phyloP scores from a whole-genome alignment of 1,140 invertebrate genomes.

The Cyphomyrmex costatus region DNA sequence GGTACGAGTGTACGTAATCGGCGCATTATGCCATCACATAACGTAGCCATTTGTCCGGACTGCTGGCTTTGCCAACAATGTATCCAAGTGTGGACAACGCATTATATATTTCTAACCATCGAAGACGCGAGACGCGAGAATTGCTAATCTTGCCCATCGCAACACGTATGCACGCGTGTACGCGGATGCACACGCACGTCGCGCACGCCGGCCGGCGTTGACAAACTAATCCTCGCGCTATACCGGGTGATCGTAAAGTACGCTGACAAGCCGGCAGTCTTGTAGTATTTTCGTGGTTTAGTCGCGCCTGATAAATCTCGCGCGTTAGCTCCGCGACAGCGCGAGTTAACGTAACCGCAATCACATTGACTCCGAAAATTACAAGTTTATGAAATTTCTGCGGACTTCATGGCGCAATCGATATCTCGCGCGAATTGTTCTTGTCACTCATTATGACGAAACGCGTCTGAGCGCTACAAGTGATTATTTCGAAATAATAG shows the following conservation, averaged over 20 bases:
- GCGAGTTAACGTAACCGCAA: constrained; percentile 16
- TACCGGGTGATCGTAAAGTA: constrained; percentile 83
- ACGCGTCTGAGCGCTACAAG: background rate
- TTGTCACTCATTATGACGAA: background rate
- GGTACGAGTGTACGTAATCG: background rate
- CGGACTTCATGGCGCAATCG: constrained; percentile 4
- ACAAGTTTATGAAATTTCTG: constrained; percentile 44
- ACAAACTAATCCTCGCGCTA: constrained; percentile 85
- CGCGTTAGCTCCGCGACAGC: constrained; percentile 63
- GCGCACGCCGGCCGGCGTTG: constrained; percentile 80
- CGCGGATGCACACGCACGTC: constrained; percentile 58
- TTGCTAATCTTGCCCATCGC: constrained; percentile 40
- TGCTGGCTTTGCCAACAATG: constrained; percentile 42
- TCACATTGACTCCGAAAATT: constrained; percentile 16
- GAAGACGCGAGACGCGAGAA: constrained; percentile 46
- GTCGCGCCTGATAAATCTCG: constrained; percentile 77
- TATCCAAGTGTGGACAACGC: constrained; percentile 51
- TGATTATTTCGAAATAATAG: background rate
- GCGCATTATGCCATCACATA: constrained; percentile 11
- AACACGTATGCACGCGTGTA: background rate
- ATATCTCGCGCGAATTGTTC: constrained; percentile 27
- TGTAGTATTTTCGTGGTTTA: constrained; percentile 82
- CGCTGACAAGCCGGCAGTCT: constrained; percentile 80
- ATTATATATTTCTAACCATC: constrained; percentile 60
- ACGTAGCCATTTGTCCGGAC: constrained; percentile 31